A percentile compares a stretch with the other conserved stretches of the same genome.
Evolutionary conservation across 1,140 invertebrate genomes (phyloP).

Genomic region (Drosophila sturtevanti): DNA sequence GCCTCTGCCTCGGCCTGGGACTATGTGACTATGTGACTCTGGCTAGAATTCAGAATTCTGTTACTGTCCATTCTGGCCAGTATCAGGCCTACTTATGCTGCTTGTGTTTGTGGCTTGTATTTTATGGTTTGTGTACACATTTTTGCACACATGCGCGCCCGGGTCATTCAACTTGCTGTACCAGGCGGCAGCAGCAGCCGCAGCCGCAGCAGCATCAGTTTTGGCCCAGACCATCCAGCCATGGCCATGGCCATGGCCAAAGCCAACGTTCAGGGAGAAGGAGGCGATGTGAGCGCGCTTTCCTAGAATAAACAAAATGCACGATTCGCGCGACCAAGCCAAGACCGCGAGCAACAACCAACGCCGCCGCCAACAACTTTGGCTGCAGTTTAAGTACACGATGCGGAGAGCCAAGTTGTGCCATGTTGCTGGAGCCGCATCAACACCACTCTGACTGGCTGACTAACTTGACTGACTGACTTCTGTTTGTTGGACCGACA

Average conservation of each 20-base stretch:
- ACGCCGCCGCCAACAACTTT: constrained; percentile 72
- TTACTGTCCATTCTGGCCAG: background rate
- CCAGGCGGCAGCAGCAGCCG: background rate
- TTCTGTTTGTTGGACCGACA: constrained; percentile 81
- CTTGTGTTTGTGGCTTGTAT: constrained; percentile 71
- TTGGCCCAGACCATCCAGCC: constrained; percentile 43
- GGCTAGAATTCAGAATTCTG: background rate
- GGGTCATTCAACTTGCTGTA: constrained; percentile 73
- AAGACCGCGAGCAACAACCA: constrained; percentile 35
- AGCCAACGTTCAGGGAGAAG: constrained; percentile 35
- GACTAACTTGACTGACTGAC: constrained; percentile 71
- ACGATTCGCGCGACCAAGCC: constrained; percentile 65
- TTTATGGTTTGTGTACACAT: constrained; percentile 81
- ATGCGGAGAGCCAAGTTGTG: constrained; percentile 40
- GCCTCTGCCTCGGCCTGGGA: constrained; percentile 39
- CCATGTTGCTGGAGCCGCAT: constrained; percentile 45
- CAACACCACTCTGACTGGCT: constrained; percentile 66
- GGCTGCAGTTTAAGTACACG: constrained; percentile 46
- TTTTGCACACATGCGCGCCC: constrained; percentile 78
- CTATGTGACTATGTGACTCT: constrained; percentile 21
- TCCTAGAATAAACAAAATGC: constrained; percentile 80
- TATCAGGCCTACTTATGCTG: constrained; percentile 70
- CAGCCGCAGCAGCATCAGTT: constrained; percentile 15
- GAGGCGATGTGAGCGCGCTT: constrained; percentile 67
- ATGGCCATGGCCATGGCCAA: constrained; percentile 60